phyloP scores from a whole-genome alignment of 2,113 vertebrate species.

The Nymphicus hollandicus region DNA sequence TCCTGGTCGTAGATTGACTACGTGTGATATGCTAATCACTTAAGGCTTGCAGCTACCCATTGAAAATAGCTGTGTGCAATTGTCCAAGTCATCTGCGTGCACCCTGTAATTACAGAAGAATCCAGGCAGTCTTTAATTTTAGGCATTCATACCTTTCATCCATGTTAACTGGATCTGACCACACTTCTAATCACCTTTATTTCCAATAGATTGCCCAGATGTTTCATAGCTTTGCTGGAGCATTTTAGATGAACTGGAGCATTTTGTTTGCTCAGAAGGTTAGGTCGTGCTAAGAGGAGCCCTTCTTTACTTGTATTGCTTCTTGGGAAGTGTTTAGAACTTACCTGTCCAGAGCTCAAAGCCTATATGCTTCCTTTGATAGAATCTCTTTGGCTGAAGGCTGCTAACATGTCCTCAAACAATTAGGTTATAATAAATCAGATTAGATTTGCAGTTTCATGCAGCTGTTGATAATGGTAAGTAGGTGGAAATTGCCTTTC shows the following conservation, averaged over 20 bases:
- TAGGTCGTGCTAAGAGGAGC: background rate
- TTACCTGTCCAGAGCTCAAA: background rate
- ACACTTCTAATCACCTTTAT: background rate
- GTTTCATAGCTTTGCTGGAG: background rate
- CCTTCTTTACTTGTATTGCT: background rate
- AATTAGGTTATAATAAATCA: background rate
- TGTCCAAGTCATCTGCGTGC: background rate
- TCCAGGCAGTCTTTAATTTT: constrained; percentile 27
- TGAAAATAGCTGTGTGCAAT: background rate
- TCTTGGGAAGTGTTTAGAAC: background rate
- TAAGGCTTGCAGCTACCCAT: background rate
- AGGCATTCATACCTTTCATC: constrained; percentile 5
- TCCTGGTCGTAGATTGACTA: background rate
- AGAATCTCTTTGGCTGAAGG: background rate
- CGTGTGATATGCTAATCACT: background rate
- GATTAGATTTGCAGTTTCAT: background rate
- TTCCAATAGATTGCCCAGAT: background rate
- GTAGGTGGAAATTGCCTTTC: background rate
- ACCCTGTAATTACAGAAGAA: constrained; percentile 34
- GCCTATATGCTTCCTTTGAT: background rate
- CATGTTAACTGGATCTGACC: background rate
- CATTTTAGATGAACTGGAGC: background rate
- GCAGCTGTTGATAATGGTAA: background rate
- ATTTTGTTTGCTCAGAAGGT: background rate
- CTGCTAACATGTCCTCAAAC: background rate